Evolutionary conservation across 2,113 vertebrate genomes (phyloP), one percentile per base, ranked within the genome.

Genomic region (Xyliphius kryptos): DNA sequence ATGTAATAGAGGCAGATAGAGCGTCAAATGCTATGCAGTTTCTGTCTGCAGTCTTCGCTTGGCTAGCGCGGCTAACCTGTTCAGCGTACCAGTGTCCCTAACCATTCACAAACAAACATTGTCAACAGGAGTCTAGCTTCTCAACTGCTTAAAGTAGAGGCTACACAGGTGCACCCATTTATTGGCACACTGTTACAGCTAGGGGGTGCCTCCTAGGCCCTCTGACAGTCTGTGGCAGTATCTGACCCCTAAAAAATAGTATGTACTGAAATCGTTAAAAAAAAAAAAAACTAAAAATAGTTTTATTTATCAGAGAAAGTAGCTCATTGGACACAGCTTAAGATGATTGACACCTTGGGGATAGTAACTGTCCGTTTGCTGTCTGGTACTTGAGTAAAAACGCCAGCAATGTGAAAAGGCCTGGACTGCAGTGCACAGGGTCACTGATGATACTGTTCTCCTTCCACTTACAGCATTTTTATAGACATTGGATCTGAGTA

Each of bases 1-100:
- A 65, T 54, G 61, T 56, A 61, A 65, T 66, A 58, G 26, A 32
- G 15, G 53, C 36, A 52, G 65, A 66, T 68, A 59, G n/a, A n/a
- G n/a, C n/a, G 12, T 50, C 44, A 53, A 56, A 56, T 67, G 57
- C 67, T 21, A 68, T 62, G 60, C 63, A 32, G 49, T 56, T 26
- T 5, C 47, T 16, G 63, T 56, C 52, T 63, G 48, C 32, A 51
- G 32, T 55, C 59, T 67, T 26, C 59, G 32, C 19, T n/a, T 13
- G 22, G 10, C 53, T 63, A n/a, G n/a, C n/a, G n/a, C n/a, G n/a
- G n/a, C n/a, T n/a, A n/a, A n/a, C n/a, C n/a, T n/a, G n/a, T n/a
- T n/a, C n/a, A n/a, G n/a, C n/a, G n/a, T n/a, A n/a, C n/a, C n/a
- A n/a, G n/a, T n/a, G n/a, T n/a, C n/a, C n/a, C n/a, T n/a, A n/a